Evolutionary conservation across 2,888 invertebrate genomes (phyloP), one percentile per base, ranked within the genome.

Genomic region (Druceiella hillmani): DNA sequence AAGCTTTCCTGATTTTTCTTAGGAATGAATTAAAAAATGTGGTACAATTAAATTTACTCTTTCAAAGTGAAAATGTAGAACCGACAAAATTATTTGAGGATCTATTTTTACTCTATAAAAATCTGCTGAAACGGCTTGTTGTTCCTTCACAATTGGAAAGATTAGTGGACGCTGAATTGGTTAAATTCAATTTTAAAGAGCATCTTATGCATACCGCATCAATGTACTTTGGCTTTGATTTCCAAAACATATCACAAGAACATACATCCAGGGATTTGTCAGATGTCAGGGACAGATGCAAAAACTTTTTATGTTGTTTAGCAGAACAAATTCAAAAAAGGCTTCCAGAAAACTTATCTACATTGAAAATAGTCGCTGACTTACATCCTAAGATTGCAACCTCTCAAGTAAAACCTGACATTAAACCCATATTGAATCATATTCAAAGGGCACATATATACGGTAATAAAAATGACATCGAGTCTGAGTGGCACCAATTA

Each of bases 201-300:
- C 33, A 33, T 43, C 36, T 43, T n/a, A 52, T 50, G 48, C 29
- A 41, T 17, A 4, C 31, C 9, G 22, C 43, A 4, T 46, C 46
- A 37, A 43, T 51, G 2, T 46, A 49, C 34, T 50, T 51, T 12
- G 49, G 52, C 1, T 48, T 46, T 31, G 44, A 49, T 11, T 50
- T 52, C 30, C 42, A 44, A 15, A 26, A 15, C 7, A 38, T 41
- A 3, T 25, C 31, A 17, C 36, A 45, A 29, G 16, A 20, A 9
- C 14, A 41, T 10, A 31, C 6, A 31, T 10, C 7, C 10, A 44
- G 33, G 20, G 32, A 41, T 7, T 36, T 44, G 12, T 7, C 7
- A n/a, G 34, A 38, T 14, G 37, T 50, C 3, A 47, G 38, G 39
- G 43, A 49, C 33, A 24, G 46, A 9, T 46, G 49, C 24, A 44